Base-by-base conservation (phyloP, 2,113 vertebrate species). In the Grantiella picta region DNA sequence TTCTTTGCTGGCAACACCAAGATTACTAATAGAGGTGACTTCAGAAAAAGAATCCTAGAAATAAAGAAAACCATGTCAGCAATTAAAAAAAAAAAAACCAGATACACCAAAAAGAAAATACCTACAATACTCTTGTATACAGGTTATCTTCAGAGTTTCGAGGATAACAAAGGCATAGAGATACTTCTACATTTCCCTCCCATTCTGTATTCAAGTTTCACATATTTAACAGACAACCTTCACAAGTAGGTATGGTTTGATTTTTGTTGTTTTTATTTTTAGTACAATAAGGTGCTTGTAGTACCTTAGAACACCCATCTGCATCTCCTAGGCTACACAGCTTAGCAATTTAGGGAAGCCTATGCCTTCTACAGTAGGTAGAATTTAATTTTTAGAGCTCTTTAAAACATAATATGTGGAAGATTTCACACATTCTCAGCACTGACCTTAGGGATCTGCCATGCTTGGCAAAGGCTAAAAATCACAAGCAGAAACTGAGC, bases 1-100 rank as follows among this genome's bases (percentile, higher is more conserved):
- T 7, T 98, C 98, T 17, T 97, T 97, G 88, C 94, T 98, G 45
- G 98, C 98, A 33, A 99, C 25, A 12, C 99, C 99, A 97, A 99
- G 96, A 96, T 99, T 99, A 65, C 98, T 98, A 95, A 99, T 97
- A 9, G 98, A 98, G 5, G 98, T 98, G 1, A 94, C 96, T 94
- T 99, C 99, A 20, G 82, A 77, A 57, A 54, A 97, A 24, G 94
- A 90, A 20, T 9, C 96, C 98, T 98, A 89, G n/a, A 84, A 95
- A 61, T n/a, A 31, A 82, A 91, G 44, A 84, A 77, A 65, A 47
- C 1, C 20, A 25, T 2, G 17, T 82, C 35, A 96, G 40, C 25
- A 76, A 75, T n/a, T 63, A 27, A 29, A 14, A 21, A 64, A 3
- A 81, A 59, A 36, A 3, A 76, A 59, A 38, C 35, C 0, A 64